These are phyloP conservation scores for Plotosus lineatus DNA, from an alignment of 2,113 vertebrate species.

Conservation along the genomic window DNA sequence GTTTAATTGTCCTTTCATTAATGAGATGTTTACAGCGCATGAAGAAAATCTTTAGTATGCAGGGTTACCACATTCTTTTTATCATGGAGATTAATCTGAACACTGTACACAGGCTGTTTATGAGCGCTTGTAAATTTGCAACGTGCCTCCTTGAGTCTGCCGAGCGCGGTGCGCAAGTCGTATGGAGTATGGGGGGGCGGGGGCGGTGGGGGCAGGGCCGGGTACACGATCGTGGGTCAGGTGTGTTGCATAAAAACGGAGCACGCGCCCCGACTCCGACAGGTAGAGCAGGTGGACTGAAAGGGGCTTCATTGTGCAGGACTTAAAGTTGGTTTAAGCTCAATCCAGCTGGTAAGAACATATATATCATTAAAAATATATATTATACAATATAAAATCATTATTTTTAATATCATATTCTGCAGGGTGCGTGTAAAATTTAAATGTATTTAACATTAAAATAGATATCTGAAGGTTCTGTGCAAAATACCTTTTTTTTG, in stretches of 20 bases:
- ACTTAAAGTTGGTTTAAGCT: slow-evolving; percentile 7
- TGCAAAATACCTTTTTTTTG: too few species aligned
- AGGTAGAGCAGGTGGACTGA: slow-evolving; percentile 61
- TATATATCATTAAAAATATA: background rate
- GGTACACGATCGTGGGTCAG: background rate
- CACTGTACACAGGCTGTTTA: slow-evolving; percentile 9
- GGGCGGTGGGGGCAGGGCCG: slow-evolving; percentile 3
- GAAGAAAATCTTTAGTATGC: too few species aligned
- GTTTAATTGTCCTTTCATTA: background rate
- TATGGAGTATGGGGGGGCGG: slow-evolving; percentile 53
- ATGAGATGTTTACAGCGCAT: background rate
- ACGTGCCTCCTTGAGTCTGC: background rate
- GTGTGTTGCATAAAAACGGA: slow-evolving; percentile 61
- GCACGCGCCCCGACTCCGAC: background rate
- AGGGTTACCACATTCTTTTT: background rate
- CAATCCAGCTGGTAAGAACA: background rate
- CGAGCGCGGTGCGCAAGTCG: background rate
- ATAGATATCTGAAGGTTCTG: too few species aligned
- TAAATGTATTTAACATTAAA: too few species aligned
- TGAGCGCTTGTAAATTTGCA: slow-evolving; percentile 12
- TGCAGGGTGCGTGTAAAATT: too few species aligned
- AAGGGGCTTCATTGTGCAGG: background rate
- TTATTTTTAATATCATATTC: too few species aligned
- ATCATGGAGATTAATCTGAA: background rate
- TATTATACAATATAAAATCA: too few species aligned